Evolutionary conservation across 2,797 vertebrate genomes (phyloP).

Genomic region (Austrolebias charrua): DNA sequence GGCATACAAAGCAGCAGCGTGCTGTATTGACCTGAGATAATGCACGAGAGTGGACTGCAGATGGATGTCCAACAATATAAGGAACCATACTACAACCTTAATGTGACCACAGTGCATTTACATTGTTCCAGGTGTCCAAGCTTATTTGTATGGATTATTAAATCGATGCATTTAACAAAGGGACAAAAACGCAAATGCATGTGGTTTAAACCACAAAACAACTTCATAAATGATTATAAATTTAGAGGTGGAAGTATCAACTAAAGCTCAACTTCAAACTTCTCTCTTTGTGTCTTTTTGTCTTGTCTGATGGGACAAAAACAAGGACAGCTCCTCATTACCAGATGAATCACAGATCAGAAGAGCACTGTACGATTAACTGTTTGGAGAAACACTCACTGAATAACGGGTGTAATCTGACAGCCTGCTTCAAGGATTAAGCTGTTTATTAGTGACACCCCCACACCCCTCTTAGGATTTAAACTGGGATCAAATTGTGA

Average conservation of each 20-base stretch:
- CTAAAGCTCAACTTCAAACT: background rate
- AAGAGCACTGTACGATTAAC: conserved; percentile 11
- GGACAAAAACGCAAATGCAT: background rate
- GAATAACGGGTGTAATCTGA: conserved; percentile 16
- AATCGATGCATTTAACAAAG: conserved; percentile 12
- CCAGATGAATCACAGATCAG: conserved; percentile 21
- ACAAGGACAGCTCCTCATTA: conserved; percentile 29
- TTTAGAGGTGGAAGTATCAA: background rate
- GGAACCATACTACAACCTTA: conserved; percentile 12
- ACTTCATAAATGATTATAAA: background rate
- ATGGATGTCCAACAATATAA: conserved; percentile 14
- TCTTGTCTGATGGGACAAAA: conserved; percentile 14
- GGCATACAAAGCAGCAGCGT: conserved; percentile 3
- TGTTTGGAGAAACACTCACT: conserved; percentile 5
- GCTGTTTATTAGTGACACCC: background rate
- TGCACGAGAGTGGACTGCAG: conserved; percentile 52
- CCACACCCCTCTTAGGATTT: background rate
- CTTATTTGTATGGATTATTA: conserved; percentile 17
- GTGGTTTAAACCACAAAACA: background rate
- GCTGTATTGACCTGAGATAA: conserved; percentile 52
- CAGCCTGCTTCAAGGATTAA: conserved; percentile 21
- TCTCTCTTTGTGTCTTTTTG: conserved; percentile 5
- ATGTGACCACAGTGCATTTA: conserved; percentile 20
- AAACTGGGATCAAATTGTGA: conserved; percentile 22
- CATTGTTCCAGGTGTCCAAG: conserved; percentile 10